Conservation (phyloP, 1,140 invertebrate species). For the Pseudomyrmex flavicornis region DNA sequence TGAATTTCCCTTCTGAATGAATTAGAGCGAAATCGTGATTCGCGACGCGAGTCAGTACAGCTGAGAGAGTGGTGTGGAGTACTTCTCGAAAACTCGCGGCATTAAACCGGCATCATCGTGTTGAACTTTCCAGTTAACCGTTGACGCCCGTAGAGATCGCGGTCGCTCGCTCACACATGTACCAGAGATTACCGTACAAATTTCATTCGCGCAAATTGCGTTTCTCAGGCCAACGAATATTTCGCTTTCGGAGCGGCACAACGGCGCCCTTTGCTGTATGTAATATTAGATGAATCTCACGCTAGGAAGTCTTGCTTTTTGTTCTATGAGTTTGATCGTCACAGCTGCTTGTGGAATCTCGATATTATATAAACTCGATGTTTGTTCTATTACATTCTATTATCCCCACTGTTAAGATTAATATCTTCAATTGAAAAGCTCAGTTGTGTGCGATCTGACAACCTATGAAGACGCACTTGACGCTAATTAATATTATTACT, state of each 20-base stretch:
- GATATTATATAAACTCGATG: not conserved
- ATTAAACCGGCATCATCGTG: constrained; percentile 62
- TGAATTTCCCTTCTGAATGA: constrained; percentile 25
- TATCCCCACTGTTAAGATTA: constrained; percentile 35
- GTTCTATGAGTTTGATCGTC: not conserved
- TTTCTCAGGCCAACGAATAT: constrained; percentile 52
- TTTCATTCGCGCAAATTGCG: constrained; percentile 53
- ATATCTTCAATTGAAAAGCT: constrained; percentile 42
- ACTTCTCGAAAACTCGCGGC: constrained; percentile 38
- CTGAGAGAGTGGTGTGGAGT: not conserved
- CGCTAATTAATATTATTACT: constrained; percentile 24
- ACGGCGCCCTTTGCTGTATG: not conserved
- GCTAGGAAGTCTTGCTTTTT: not conserved
- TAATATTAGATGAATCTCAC: constrained; percentile 23
- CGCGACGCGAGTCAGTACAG: not conserved
- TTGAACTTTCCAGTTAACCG: constrained; percentile 63
- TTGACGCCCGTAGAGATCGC: constrained; percentile 30
- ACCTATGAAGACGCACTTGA: not conserved
- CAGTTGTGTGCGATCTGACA: not conserved
- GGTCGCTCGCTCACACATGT: constrained; percentile 28
- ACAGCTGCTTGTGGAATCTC: not conserved
- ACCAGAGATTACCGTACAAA: constrained; percentile 51
- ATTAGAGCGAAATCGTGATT: constrained; percentile 30
- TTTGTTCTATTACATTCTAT: not conserved
- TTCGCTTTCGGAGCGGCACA: not conserved